Evolutionary conservation across 2,113 vertebrate genomes (phyloP), one percentile per base, ranked within the genome.

Genomic region (Chrysemys picta): DNA sequence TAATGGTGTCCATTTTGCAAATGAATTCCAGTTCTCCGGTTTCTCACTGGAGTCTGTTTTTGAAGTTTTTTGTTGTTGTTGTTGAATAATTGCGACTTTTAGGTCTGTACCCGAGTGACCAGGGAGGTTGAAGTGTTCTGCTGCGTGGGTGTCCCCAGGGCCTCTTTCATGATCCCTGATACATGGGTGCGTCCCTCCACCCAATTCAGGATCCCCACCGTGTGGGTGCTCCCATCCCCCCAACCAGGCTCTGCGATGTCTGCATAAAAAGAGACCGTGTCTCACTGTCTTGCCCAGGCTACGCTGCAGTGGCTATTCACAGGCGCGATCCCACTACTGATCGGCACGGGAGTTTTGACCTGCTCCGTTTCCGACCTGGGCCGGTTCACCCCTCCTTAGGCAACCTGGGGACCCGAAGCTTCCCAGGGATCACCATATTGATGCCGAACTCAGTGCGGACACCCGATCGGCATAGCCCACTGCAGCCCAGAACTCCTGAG

Each of bases 271-370:
- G 96, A 98, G 97, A 96, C 97, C 84, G 98, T 54, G 98, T 98
- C 96, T 97, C 97, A 83, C 98, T 98, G 80, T 99, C 50, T 98
- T 91, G 76, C 97, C 98, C 98, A 85, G 98, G 98, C 98, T 98
- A 98, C 50, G 94, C 98, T 98, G 5, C 5, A 45, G 42, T 4
- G 91, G 92, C 98, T 98, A 98, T 98, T 98, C 98, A 98, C 98
- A 97, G 98, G 98, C 95, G 97, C 98, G 25, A 92, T 98, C 98
- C 98, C 98, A 87, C 98, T 98, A 98, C 98, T 81, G 98, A 98
- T 35, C 97, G 45, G 91, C 98, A 98, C 94, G 96, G 98, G 98
- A 98, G 98, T 92, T 98, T 98, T 99, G 98, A 98, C 98, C 98
- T 98, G 98, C 98, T 99, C 98, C 98, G 94, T 98, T 94, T 97